Conservation (phyloP, 2,888 invertebrate species). For the Andrena dorsata region DNA sequence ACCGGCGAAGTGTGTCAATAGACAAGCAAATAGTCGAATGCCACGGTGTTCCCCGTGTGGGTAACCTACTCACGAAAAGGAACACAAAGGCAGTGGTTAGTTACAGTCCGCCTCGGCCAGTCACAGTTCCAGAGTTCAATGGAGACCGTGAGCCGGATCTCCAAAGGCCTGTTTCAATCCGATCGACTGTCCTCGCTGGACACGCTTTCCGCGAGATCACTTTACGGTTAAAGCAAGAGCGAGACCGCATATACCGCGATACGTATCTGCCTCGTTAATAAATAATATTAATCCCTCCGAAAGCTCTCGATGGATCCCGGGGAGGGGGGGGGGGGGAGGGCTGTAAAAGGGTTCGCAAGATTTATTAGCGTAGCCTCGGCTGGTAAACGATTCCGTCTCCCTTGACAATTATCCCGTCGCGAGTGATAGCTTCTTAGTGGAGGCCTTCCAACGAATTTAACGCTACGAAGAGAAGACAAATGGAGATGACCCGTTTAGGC, state of each 20-base stretch:
- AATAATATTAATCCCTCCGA: background rate
- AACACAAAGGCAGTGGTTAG: conserved; percentile 38
- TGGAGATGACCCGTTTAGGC: conserved; percentile 72
- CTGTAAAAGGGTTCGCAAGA: background rate
- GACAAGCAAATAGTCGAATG: conserved; percentile 80
- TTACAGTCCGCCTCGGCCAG: conserved; percentile 4
- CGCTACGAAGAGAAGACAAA: conserved; percentile 33
- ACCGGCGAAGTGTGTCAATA: conserved; percentile 81
- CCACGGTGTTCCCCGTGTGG: conserved; percentile 50
- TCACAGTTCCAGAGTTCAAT: conserved; percentile 8
- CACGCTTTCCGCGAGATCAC: background rate
- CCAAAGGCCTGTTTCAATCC: conserved; percentile 2
- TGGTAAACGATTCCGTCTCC: background rate
- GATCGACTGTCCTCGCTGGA: background rate
- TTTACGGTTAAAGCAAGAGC: background rate
- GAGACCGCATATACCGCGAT: too few species aligned
- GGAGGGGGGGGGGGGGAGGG: fast-evolving
- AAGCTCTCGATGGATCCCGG: background rate
- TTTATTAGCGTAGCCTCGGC: background rate
- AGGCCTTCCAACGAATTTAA: conserved; percentile 17
- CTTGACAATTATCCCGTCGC: background rate
- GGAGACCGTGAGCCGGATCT: conserved; percentile 11
- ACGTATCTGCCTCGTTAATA: too few species aligned
- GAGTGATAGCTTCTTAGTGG: background rate
- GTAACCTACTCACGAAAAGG: conserved; percentile 65